Conservation (phyloP, 2,797 vertebrate species). For the Pseudochirops cupreus region DNA sequence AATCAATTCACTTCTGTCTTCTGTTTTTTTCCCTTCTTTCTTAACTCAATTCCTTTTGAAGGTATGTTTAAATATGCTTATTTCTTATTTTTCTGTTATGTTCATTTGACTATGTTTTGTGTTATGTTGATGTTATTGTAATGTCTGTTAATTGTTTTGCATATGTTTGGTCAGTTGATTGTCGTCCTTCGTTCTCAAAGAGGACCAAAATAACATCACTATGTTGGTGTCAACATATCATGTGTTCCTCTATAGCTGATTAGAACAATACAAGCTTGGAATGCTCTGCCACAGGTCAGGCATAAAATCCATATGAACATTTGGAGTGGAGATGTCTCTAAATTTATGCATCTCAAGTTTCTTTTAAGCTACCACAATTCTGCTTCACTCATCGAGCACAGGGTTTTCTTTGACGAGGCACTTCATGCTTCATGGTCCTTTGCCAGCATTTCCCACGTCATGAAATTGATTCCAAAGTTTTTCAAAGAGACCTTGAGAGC, state of each 20-base stretch:
- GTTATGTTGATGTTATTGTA: neutral
- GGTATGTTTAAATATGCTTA: neutral
- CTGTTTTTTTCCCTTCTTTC: neutral
- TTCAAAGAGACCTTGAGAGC: too few species aligned
- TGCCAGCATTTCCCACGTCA: too few species aligned
- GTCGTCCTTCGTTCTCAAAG: neutral
- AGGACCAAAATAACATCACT: neutral
- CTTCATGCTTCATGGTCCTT: too few species aligned
- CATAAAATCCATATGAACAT: neutral
- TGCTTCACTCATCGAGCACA: too few species aligned
- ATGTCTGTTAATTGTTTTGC: neutral
- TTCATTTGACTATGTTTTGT: neutral
- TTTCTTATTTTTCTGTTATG: neutral
- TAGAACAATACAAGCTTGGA: neutral
- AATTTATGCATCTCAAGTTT: neutral
- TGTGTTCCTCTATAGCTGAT: neutral
- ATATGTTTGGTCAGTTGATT: neutral
- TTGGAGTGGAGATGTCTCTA: neutral
- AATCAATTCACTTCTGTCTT: neutral
- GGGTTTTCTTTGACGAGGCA: too few species aligned
- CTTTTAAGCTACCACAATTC: neutral
- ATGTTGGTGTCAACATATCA: neutral
- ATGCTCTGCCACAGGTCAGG: neutral
- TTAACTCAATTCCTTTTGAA: neutral
- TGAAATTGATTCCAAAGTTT: too few species aligned